Evolutionary conservation across 2,797 vertebrate species (phyloP).

Genomic region (Notoglanidium macrostoma): DNA sequence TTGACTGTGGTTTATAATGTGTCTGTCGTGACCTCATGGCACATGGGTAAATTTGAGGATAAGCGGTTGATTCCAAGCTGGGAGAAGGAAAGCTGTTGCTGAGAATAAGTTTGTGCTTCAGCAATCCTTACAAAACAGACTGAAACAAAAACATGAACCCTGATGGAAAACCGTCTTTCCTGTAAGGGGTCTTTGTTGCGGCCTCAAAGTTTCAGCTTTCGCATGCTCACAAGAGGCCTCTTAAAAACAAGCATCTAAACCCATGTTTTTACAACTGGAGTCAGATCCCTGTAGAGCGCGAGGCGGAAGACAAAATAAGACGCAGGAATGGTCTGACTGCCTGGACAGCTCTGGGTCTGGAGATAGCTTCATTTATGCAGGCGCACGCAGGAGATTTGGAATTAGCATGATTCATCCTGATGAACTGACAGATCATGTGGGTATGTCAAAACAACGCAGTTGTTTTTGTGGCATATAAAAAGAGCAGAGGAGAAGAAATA

Average conservation of each 20-base stretch:
- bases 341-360: conserved; percentile 38
- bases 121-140: conserved; percentile 61
- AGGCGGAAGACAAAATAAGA: conserved; percentile 66
- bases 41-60: conserved; percentile 24
- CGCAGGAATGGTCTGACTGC: conserved; percentile 48
- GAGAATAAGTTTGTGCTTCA: conserved; percentile 59
- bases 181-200: conserved; percentile 63
- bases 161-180: conserved; percentile 60
- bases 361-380: conserved; percentile 48
- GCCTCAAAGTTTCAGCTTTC: conserved; percentile 67
- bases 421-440: conserved; percentile 52
- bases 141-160: conserved; percentile 65
- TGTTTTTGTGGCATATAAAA: conserved; percentile 47
- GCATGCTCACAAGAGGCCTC: conserved; percentile 65
- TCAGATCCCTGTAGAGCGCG: conserved; percentile 65
- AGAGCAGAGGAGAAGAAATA: conserved; percentile 29
- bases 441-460: conserved; percentile 48
- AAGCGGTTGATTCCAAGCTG: conserved; percentile 32
- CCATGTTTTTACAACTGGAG: conserved; percentile 72
- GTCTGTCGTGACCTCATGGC: neutral
- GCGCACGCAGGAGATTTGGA: conserved; percentile 47
- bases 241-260: conserved; percentile 72
- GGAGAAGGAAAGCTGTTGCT: conserved; percentile 47
- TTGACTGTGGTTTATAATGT: neutral
- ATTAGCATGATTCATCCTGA: conserved; percentile 49